Base-by-base conservation (phyloP, 2,113 vertebrate genomes). In the Ptyas mucosa region DNA sequence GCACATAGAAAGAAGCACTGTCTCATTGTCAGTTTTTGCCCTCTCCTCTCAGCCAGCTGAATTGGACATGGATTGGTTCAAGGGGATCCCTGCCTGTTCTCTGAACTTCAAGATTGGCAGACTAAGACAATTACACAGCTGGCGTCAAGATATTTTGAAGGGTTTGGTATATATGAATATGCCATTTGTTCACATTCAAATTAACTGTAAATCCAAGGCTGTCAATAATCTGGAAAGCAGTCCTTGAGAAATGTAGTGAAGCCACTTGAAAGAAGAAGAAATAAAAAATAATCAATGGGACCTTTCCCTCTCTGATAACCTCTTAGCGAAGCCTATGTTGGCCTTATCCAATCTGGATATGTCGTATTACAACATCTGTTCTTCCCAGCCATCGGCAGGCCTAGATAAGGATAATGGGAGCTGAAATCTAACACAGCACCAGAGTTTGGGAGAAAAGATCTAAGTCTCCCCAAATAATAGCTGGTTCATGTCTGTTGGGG, bases 401-500 rank as follows among this genome's bases (percentile, higher is more conserved):
- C 75, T 81, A 43, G 75, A 81, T 81, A 34, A 81, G 34, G 75
- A 43, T 81, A 81, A 81, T 43, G 75, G 18, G 34, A 81, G 75
- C 75, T 81, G 75, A 81, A 81, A 43, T 81, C 75, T 43, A 81
- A 43, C 34, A 43, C 75, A 81, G 34, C 75, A 81, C 20, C 75
- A 81, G 69, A 81, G 7, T 81, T 81, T 81, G 69, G 69, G 69
- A 3, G 15, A 34, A 81, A 81, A 49, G 53, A 34, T 85, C 14
- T 34, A 14, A 8, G 1, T 23, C 1, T 39, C 18, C n/a, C 21
- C 64, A 43, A 12, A 86, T 14, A 58, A 92, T 75, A 18, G 29
- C 87, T 0, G 90, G 24, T 90, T 96, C 97, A 97, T 21, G 96
- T 96, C 94, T 98, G 97, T 2, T 95, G 97, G 1, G 97, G 98